A percentile compares a stretch with the other conserved stretches of the same genome.
Conservation (phyloP, 2,797 vertebrate genomes). For the Ceyx erithaca region DNA sequence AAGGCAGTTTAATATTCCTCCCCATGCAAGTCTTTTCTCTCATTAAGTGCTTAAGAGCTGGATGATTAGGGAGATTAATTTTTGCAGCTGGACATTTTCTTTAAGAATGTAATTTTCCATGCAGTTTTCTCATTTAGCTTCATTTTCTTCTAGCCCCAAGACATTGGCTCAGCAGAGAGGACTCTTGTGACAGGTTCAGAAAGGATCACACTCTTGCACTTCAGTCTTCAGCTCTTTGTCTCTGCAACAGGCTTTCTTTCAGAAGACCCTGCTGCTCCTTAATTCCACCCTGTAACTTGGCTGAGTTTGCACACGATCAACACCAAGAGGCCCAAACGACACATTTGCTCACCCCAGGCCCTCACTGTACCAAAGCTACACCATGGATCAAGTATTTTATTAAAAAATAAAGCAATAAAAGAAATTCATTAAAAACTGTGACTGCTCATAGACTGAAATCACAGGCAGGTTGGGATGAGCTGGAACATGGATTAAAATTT, state of each 20-base stretch:
- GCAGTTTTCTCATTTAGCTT: constrained; percentile 35
- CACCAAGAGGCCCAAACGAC: not conserved
- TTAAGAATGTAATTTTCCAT: constrained; percentile 48
- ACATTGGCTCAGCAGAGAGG: not conserved
- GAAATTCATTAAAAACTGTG: not conserved
- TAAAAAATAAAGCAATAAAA: not conserved
- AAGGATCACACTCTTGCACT: not conserved
- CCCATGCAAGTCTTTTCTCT: constrained; percentile 1
- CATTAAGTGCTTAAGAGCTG: constrained; percentile 43
- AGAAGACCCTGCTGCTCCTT: not conserved
- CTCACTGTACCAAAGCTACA: not conserved
- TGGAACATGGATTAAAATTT: not conserved
- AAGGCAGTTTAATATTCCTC: constrained; percentile 36
- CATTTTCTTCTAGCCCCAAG: constrained; percentile 8
- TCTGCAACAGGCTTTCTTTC: not conserved
- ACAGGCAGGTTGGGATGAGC: not conserved
- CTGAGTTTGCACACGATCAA: not conserved
- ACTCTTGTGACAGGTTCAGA: not conserved
- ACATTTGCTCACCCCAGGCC: not conserved
- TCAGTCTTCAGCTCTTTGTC: not conserved
- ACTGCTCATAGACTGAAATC: not conserved
- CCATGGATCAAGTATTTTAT: accelerated
- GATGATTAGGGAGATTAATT: constrained; percentile 56
- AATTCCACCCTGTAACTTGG: not conserved
- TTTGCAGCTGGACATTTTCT: constrained; percentile 57